These are phyloP conservation scores for Ceyx erithaca DNA, from an alignment of 2,797 vertebrate genomes.

Conservation along the genomic window DNA sequence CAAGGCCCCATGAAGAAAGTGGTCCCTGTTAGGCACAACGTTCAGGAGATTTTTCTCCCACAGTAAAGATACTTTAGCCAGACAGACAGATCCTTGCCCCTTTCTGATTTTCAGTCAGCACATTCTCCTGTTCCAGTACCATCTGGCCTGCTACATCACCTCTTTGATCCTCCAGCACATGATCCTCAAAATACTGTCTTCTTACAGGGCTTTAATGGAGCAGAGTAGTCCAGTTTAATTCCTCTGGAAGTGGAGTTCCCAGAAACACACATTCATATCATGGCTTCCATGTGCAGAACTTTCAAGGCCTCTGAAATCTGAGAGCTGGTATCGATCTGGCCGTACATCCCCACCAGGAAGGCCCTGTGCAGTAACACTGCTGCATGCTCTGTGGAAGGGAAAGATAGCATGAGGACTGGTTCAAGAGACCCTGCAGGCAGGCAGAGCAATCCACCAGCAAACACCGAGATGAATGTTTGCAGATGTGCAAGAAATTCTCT, in stretches of 20 bases:
- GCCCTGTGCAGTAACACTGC: conserved; percentile 94
- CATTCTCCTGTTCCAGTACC: neutral
- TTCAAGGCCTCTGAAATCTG: conserved; percentile 96
- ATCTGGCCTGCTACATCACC: neutral
- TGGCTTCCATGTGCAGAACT: conserved; percentile 95
- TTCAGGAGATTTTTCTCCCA: neutral
- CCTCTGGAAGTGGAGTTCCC: neutral
- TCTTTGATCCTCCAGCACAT: neutral
- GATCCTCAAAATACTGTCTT: neutral
- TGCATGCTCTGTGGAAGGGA: conserved; percentile 86
- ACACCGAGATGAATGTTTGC: neutral
- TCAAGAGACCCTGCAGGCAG: neutral
- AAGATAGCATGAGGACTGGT: neutral
- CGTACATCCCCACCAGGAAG: conserved; percentile 95
- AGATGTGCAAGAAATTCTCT: neutral
- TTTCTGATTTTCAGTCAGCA: neutral
- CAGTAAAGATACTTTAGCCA: neutral
- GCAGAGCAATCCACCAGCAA: neutral
- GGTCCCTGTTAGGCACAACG: conserved; percentile 19
- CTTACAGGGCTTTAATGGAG: neutral
- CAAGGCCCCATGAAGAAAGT: neutral
- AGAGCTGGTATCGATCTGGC: conserved; percentile 96
- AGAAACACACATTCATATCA: conserved; percentile 78
- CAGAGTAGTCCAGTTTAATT: neutral
- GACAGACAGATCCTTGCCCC: neutral